Evolutionary conservation across 2,797 vertebrate genomes (phyloP).

Genomic region (Allenopithecus nigroviridis): DNA sequence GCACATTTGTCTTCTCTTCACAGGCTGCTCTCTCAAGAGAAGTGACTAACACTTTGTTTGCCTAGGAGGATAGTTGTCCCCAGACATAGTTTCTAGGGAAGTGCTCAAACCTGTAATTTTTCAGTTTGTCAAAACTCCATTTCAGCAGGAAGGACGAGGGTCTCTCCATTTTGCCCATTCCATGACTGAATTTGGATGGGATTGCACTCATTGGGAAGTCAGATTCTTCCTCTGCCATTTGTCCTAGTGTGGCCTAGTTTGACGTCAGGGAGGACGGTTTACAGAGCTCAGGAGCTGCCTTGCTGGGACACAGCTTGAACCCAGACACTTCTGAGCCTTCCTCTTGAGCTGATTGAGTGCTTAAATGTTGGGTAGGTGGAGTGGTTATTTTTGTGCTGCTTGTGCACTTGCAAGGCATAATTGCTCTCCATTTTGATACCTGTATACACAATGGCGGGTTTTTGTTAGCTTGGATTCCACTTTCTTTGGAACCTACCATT

Average conservation of each 20-base stretch:
- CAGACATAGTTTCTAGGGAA: constrained; percentile 57
- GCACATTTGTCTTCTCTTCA: constrained; percentile 7
- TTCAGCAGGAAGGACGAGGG: neutral
- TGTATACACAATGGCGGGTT: fast-evolving
- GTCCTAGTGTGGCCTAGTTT: neutral
- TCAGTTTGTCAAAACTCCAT: constrained; percentile 61
- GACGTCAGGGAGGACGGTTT: neutral
- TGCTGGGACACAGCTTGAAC: neutral
- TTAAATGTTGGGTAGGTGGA: neutral
- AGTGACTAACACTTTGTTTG: constrained; percentile 35
- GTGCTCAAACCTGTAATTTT: constrained; percentile 76
- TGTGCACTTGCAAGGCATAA: neutral
- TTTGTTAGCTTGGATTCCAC: neutral
- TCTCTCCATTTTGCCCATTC: neutral
- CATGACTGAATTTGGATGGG: neutral
- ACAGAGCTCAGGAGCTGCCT: neutral
- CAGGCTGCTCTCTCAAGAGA: constrained; percentile 63
- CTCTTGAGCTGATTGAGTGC: neutral
- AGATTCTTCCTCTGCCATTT: neutral
- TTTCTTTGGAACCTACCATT: neutral
- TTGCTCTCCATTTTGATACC: neutral
- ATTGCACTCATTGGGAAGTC: neutral
- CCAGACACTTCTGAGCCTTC: neutral
- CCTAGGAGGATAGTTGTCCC: constrained; percentile 64
- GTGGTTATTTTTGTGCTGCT: neutral